These are phyloP conservation scores for Hartigia nigra DNA, from an alignment of 2,888 invertebrate species.

Conservation along the genomic window DNA sequence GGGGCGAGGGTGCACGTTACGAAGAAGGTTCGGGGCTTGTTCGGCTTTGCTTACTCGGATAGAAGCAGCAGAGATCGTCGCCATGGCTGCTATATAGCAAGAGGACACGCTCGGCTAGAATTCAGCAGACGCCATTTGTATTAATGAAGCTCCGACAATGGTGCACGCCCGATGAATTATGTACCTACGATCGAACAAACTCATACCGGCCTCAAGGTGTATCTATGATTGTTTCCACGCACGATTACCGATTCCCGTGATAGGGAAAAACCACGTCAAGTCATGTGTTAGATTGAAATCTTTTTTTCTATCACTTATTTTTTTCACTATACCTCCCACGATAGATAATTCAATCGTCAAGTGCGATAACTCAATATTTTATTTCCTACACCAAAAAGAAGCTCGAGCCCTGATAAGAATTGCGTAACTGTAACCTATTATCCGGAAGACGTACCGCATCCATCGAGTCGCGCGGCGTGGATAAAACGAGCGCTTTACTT, in stretches of 20 bases:
- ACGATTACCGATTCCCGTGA: neutral
- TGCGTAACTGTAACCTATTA: constrained; percentile 49
- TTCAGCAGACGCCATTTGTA: constrained; percentile 67
- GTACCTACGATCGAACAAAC: constrained; percentile 63
- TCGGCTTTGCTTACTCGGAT: neutral
- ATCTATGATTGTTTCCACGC: neutral
- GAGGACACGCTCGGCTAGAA: constrained; percentile 50
- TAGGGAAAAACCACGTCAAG: neutral
- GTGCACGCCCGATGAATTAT: constrained; percentile 65
- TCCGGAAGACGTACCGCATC: constrained; percentile 62
- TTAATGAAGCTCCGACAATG: constrained; percentile 66
- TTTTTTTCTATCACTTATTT: neutral
- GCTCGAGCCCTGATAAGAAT: neutral
- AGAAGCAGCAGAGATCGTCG: neutral
- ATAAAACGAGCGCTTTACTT: constrained; percentile 66
- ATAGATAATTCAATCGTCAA: neutral
- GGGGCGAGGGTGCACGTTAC: constrained; percentile 20
- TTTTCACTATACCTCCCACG: neutral
- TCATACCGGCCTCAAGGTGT: neutral
- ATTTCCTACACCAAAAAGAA: neutral
- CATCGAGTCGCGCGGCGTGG: constrained; percentile 59
- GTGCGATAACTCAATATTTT: neutral
- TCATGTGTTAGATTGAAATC: neutral
- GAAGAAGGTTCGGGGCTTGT: neutral
- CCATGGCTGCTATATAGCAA: constrained; percentile 17